phyloP scores from a whole-genome alignment of 2,888 invertebrate genomes.

The Andrena trimmerana region DNA sequence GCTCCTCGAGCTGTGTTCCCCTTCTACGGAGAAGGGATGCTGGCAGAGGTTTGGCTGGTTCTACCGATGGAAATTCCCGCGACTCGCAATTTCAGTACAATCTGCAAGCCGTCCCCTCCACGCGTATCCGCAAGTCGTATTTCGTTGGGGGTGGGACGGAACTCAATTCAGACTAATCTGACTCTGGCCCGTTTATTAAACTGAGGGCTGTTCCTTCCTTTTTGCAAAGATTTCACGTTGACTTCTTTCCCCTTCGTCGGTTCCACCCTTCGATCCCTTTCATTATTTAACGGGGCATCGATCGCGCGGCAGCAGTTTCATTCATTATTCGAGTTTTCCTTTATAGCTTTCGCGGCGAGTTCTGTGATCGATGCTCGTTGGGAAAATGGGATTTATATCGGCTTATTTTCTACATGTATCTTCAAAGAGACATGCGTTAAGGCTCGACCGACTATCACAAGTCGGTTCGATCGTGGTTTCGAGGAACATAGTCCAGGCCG shows the following conservation, averaged over 20 bases:
- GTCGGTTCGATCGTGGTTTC: slow-evolving; percentile 24
- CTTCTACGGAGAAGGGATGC: slow-evolving; percentile 17
- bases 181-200: slow-evolving; percentile 68
- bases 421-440: too few relatives aligned
- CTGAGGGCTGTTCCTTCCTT: slow-evolving; percentile 65
- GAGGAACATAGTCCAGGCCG: slow-evolving; percentile 40
- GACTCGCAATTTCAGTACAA: slow-evolving; percentile 77
- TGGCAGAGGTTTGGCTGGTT: slow-evolving; percentile 71
- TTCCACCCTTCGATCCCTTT: neutral
- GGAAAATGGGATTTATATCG: too few relatives aligned
- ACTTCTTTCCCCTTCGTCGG: neutral
- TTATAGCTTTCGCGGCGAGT: too few relatives aligned
- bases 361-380: too few relatives aligned
- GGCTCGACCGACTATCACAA: neutral
- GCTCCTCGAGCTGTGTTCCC: slow-evolving; percentile 1
- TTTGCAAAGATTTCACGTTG: neutral
- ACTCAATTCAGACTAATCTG: slow-evolving; percentile 79
- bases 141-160: slow-evolving; percentile 54
- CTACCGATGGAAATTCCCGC: slow-evolving; percentile 74
- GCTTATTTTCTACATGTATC: too few relatives aligned
- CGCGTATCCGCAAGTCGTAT: slow-evolving; percentile 30
- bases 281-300: slow-evolving; percentile 8
- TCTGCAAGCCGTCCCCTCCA: slow-evolving; percentile 70
- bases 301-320: too few relatives aligned
- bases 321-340: too few relatives aligned